phyloP scores from a whole-genome alignment of 2,113 vertebrate genomes.

The Cololabis saira region DNA sequence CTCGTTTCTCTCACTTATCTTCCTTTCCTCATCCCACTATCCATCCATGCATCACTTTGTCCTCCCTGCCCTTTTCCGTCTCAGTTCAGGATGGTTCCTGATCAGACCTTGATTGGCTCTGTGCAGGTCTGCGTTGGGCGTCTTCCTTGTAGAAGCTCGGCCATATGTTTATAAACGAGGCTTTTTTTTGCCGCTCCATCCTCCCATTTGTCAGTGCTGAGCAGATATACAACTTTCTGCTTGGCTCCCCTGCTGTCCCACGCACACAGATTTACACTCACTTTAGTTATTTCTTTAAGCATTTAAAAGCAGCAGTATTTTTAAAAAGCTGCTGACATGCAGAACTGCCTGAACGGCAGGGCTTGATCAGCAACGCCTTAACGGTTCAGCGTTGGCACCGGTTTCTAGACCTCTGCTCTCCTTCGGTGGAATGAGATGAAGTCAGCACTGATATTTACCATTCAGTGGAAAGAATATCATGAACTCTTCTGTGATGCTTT shows the following conservation, averaged over 20 bases:
- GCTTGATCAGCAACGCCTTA: constrained; percentile 6
- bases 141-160: neutral
- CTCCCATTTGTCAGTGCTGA: constrained; percentile 25
- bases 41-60: neutral
- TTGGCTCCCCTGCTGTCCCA: constrained; percentile 5
- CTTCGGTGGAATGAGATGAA: too few relatives aligned
- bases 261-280: constrained; percentile 36
- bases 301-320: constrained; percentile 38
- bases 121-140: neutral
- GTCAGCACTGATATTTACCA: too few relatives aligned
- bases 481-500: too few relatives aligned
- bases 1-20: too few relatives aligned
- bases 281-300: constrained; percentile 53
- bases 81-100: constrained; percentile 15
- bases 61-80: neutral
- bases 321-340: constrained; percentile 51
- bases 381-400: neutral
- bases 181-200: constrained; percentile 15
- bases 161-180: constrained; percentile 24
- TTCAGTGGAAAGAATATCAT: too few relatives aligned
- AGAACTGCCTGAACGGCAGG: constrained; percentile 7
- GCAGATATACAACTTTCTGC: constrained; percentile 21
- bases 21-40: neutral
- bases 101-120: constrained; percentile 25
- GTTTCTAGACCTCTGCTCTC: constrained; percentile 10